Evolutionary conservation across 1,140 invertebrate species (phyloP).

Genomic region (Homarus americanus): DNA sequence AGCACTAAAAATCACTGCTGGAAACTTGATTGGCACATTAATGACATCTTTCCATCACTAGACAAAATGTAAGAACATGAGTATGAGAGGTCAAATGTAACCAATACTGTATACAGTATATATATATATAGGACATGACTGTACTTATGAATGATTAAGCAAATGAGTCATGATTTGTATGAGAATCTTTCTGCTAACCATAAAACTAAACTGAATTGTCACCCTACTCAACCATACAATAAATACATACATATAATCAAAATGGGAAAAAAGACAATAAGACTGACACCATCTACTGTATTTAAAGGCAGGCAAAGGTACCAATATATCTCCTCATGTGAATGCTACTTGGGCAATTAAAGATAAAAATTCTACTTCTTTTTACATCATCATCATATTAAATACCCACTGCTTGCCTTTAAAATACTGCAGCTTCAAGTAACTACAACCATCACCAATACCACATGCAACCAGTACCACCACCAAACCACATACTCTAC

Average conservation of each 20-base stretch:
- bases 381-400: too few species aligned
- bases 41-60: background rate
- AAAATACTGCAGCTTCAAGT: conserved; percentile 20
- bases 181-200: background rate
- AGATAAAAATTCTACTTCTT: too few species aligned
- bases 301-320: conserved; percentile 8
- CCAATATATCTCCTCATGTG: background rate
- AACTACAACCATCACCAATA: conserved; percentile 37
- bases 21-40: background rate
- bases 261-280: conserved; percentile 17
- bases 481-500: conserved; percentile 60
- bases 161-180: background rate
- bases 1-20: background rate
- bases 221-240: background rate
- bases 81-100: background rate
- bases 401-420: conserved; percentile 28
- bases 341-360: background rate
- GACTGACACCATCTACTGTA: conserved; percentile 1
- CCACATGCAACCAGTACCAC: conserved; percentile 60
- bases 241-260: conserved; percentile 12
- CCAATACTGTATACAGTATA: background rate
- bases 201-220: background rate
- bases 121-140: background rate
- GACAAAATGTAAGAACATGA: background rate
- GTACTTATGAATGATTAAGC: background rate